These are phyloP conservation scores for Therioaphis trifolii DNA, from an alignment of 2,888 invertebrate genomes.

Conservation along the genomic window DNA sequence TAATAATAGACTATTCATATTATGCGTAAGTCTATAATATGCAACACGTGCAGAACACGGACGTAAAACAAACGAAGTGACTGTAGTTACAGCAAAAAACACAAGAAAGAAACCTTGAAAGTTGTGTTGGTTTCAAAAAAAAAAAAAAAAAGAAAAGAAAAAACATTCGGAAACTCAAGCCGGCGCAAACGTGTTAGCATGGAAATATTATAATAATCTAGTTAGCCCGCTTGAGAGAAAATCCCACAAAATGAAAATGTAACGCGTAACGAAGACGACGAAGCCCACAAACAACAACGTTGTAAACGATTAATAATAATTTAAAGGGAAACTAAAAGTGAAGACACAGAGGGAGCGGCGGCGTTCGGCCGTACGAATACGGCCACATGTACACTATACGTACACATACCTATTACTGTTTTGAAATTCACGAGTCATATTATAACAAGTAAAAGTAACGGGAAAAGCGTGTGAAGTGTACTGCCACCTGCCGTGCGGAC, in stretches of 20 bases:
- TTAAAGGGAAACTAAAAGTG: constrained; percentile 17
- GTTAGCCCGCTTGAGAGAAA: not conserved
- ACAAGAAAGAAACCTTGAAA: not conserved
- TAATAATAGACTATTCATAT: too few relatives aligned
- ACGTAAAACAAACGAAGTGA: not conserved
- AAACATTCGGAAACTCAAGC: not conserved
- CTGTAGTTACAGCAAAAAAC: not conserved
- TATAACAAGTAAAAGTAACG: constrained; percentile 23
- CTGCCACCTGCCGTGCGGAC: not conserved
- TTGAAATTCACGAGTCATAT: constrained; percentile 7
- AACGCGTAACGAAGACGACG: not conserved
- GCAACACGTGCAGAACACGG: not conserved
- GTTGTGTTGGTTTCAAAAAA: not conserved
- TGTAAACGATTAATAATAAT: not conserved
- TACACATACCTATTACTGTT: too few relatives aligned
- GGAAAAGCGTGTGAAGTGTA: not conserved
- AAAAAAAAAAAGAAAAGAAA: constrained; percentile 3
- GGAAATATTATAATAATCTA: not conserved
- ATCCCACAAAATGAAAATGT: not conserved
- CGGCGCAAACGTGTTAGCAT: not conserved
- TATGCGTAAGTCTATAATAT: too few relatives aligned
- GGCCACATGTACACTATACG: not conserved
- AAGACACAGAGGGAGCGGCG: not conserved
- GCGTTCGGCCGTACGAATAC: not conserved
- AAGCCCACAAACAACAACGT: not conserved